Evolutionary conservation across 1,140 invertebrate genomes (phyloP).

Genomic region (Fragariocoptes setiger): DNA sequence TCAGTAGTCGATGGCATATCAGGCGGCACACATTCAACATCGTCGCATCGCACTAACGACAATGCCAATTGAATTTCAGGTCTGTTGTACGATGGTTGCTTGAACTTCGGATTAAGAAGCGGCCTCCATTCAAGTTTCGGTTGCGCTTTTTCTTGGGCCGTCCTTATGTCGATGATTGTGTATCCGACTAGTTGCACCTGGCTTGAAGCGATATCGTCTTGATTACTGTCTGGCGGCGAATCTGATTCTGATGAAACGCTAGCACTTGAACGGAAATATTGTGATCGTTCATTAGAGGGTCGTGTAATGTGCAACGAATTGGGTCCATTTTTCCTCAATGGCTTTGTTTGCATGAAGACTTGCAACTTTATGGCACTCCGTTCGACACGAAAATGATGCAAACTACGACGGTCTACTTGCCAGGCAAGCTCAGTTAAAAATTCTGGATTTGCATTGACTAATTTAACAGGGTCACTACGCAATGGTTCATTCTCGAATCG

Average conservation of each 20-base stretch:
- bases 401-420: conserved; percentile 20
- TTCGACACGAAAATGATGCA: conserved; percentile 20
- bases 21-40: conserved; percentile 5
- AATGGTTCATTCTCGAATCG: conserved; percentile 21
- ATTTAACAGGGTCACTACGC: conserved; percentile 19
- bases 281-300: neutral
- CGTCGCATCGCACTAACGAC: conserved; percentile 18
- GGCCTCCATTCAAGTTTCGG: conserved; percentile 17
- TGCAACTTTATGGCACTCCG: conserved; percentile 20
- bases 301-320: neutral
- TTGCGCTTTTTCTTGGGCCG: conserved; percentile 15
- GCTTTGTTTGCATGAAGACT: conserved; percentile 14
- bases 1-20: neutral
- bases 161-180: conserved; percentile 20
- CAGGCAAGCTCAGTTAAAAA: conserved; percentile 22
- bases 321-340: neutral
- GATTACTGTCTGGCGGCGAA: conserved; percentile 4
- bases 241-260: neutral
- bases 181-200: conserved; percentile 20
- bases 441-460: conserved; percentile 16
- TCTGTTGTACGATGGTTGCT: conserved; percentile 14
- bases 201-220: conserved; percentile 14
- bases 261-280: too few relatives aligned
- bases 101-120: conserved; percentile 20
- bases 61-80: conserved; percentile 18